Base-by-base conservation (phyloP, 2,888 invertebrate species). In the Diarsia dahlii region DNA sequence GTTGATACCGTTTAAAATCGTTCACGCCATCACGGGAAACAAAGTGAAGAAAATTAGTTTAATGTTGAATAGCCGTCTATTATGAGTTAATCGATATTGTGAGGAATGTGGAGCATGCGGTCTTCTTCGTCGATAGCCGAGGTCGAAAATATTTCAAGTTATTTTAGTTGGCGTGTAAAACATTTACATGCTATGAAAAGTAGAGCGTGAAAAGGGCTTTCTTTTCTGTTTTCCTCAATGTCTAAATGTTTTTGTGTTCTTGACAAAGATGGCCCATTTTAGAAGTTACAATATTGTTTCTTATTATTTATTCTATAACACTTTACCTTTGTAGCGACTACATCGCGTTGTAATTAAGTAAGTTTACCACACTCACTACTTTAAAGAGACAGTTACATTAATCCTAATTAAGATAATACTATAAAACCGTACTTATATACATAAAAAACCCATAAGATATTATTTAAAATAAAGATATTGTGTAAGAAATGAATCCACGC, bases 1-100 rank as follows among this genome's bases (percentile, higher is more conserved):
- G 78, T 82, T 65, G 82, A 81, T 85, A 81, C 82, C 82, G 82
- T 77, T 83, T 85, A 83, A 85, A 85, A 85, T 83, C 85, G 65
- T 85, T 83, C 82, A 78, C 85, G 64, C 82, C 82, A 73, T 77
- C 58, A 20, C 71, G 65, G 62, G 62, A 45, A 82, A 81, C 63
- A 74, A 81, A 48, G 71, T 78, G 71, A 64, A 74, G 78, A 34
- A 73, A 81, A 77, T 74, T 74, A 69, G 67, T 81, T 80, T 58
- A 75, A 66, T 71, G 48, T 63, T 78, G 58, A 71, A 81, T 69
- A 73, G 56, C 45, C 71, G 76, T 77, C 62, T 71, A 81, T 73
- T 72, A 76, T 67, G 56, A 71, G 62, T 58, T 70, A 72, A 84
- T 74, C 73, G 34, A 69, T 70, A 70, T 54, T 13, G 52, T 76